Base-by-base conservation (phyloP, 2,797 vertebrate species). In the Champsocephalus gunnari region DNA sequence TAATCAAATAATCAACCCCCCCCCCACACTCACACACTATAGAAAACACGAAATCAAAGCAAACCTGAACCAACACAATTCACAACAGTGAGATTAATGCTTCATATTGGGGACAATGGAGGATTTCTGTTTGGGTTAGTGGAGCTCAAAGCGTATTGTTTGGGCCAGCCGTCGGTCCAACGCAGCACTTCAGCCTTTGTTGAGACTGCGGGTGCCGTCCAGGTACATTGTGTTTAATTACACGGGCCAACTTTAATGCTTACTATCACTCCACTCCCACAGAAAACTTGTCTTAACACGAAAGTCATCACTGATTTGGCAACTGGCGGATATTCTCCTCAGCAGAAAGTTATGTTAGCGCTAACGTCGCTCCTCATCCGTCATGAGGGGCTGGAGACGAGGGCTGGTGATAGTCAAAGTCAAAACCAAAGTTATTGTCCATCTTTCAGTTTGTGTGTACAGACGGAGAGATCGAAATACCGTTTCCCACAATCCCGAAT, bases 281-380 rank as follows among this genome's bases (percentile, higher is more conserved):
- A 79, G 74, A 68, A 68, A 44, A 66, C 51, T 60, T 90, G 89
- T 87, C 66, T 63, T 10, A 38, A 89, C 90, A 89, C 38, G 87
- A 65, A 80, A 69, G 66, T 44, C 75, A 41, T 81, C 77, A 34
- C 61, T 17, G 72, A 79, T 84, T 78, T 88, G 85, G 83, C 84
- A 87, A 77, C 53, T 41, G 49, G 51, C 47, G 68, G 60, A n/a
- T 34, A 7, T 62, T 63, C 74, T 74, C 78, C 65, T 74, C 38
- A 16, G 34, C 77, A 2, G 24, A 53, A 17, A 49, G 80, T 62
- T 78, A 79, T 66, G 76, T 70, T 85, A 57, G 62, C 53, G 9
- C 72, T 50, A 75, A 64, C 66, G 2, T 62, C 0, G 21, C 71
- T 55, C 63, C 58, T 81, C 77, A 70, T 79, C 70, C 57, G 60